phyloP scores from a whole-genome alignment of 2,888 invertebrate genomes.

The Coenonympha arcania region DNA sequence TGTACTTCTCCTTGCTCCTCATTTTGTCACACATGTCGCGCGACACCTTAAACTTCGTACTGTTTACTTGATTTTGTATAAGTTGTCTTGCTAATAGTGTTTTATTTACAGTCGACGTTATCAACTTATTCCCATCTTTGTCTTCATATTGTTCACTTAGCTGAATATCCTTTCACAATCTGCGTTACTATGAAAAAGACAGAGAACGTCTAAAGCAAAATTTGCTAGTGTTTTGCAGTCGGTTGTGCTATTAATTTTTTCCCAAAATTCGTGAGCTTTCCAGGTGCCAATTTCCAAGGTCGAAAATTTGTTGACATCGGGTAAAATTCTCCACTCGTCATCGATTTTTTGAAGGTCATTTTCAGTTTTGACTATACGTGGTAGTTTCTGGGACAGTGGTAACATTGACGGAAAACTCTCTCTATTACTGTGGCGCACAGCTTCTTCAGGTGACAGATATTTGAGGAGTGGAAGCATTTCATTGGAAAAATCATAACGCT shows the following conservation, averaged over 20 bases:
- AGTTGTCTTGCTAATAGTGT: conserved; percentile 14
- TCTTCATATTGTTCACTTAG: conserved; percentile 7
- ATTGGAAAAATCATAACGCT: no score
- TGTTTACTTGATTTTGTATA: conserved; percentile 7
- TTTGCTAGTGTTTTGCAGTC: conserved; percentile 18
- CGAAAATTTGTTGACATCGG: conserved; percentile 15
- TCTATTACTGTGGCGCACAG: conserved; percentile 7
- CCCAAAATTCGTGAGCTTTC: conserved; percentile 19
- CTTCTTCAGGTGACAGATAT: conserved; percentile 20
- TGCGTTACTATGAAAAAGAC: conserved; percentile 14
- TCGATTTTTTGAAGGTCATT: conserved; percentile 12
- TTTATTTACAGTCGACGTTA: conserved; percentile 8
- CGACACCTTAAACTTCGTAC: neutral
- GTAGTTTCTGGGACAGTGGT: conserved; percentile 14
- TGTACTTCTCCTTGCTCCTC: neutral
- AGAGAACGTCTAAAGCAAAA: neutral
- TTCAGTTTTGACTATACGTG: conserved; percentile 10
- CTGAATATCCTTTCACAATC: conserved; percentile 19
- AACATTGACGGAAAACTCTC: conserved; percentile 16
- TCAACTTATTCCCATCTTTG: conserved; percentile 9
- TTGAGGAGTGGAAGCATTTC: no score
- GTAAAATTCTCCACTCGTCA: conserved; percentile 21
- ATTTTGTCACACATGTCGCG: neutral
- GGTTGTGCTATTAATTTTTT: conserved; percentile 12
- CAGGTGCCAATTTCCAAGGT: conserved; percentile 16